These are phyloP conservation scores for Caenorhabditis parvicauda DNA, from an alignment of 2,888 invertebrate species.

Conservation along the genomic window DNA sequence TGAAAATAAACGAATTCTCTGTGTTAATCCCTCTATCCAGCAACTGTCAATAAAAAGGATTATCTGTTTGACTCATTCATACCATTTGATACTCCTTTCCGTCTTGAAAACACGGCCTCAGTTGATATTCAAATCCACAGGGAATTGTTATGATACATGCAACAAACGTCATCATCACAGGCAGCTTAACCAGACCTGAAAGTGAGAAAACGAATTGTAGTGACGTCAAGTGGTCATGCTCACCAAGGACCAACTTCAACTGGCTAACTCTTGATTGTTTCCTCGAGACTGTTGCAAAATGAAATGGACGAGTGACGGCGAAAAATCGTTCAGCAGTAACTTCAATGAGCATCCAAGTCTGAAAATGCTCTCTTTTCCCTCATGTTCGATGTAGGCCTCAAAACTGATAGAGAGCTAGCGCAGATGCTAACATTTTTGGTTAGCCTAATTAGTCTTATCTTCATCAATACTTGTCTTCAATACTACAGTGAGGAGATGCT, in stretches of 20 bases:
- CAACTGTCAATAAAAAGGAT: too few species aligned
- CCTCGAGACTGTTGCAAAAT: constrained; percentile 18
- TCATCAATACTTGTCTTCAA: background rate
- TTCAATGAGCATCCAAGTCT: constrained; percentile 54
- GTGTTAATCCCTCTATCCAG: too few species aligned
- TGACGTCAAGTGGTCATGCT: background rate
- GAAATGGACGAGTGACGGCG: constrained; percentile 47
- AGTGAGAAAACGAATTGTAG: constrained; percentile 8
- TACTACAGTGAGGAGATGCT: too few species aligned
- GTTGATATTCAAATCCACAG: constrained; percentile 40
- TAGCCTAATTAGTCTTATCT: background rate
- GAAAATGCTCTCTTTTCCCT: too few species aligned
- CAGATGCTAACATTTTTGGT: background rate
- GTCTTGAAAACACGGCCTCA: constrained; percentile 27
- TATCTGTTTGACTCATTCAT: background rate
- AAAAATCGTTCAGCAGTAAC: constrained; percentile 48
- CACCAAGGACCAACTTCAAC: constrained; percentile 30
- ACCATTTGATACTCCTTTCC: constrained; percentile 19
- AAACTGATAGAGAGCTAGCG: background rate
- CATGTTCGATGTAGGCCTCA: background rate
- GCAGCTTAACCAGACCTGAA: constrained; percentile 38
- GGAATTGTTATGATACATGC: constrained; percentile 46
- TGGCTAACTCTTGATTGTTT: constrained; percentile 30
- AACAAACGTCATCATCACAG: constrained; percentile 37
- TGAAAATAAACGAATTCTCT: too few species aligned